Evolutionary conservation across 2,797 vertebrate genomes (phyloP).

Genomic region (Antennarius maculatus): DNA sequence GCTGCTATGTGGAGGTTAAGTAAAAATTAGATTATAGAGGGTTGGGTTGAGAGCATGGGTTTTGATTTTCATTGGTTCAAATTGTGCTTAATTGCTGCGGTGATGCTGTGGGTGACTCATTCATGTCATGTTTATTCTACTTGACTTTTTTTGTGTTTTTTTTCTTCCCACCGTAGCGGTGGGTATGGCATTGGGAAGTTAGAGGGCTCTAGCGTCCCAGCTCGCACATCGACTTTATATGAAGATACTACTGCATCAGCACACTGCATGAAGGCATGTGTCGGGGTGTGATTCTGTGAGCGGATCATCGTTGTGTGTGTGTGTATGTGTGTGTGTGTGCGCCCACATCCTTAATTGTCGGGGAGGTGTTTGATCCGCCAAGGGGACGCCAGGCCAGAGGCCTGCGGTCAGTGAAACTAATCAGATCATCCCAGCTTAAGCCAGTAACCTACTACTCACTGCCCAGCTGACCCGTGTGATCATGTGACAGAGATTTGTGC

Average conservation of each 20-base stretch:
- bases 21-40: constrained; percentile 66
- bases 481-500: constrained; percentile 59
- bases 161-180: constrained; percentile 9
- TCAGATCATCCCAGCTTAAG: constrained; percentile 69
- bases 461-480: constrained; percentile 46
- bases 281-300: constrained; percentile 52
- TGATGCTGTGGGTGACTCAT: constrained; percentile 68
- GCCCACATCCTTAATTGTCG: constrained; percentile 47
- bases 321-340: constrained; percentile 46
- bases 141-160: constrained; percentile 20
- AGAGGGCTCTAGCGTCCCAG: constrained; percentile 32
- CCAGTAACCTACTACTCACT: constrained; percentile 48
- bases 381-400: constrained; percentile 39
- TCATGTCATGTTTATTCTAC: constrained; percentile 65
- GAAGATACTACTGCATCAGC: constrained; percentile 47
- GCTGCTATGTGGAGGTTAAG: constrained; percentile 58
- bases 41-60: constrained; percentile 56
- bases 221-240: constrained; percentile 19
- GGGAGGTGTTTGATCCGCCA: constrained; percentile 83
- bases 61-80: constrained; percentile 69
- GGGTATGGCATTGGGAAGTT: constrained; percentile 24
- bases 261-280: constrained; percentile 31
- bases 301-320: constrained; percentile 57
- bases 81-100: constrained; percentile 69
- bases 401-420: constrained; percentile 64